Evolutionary conservation across 2,888 invertebrate genomes (phyloP), one percentile per base, ranked within the genome.

Genomic region (Hesperia comma): DNA sequence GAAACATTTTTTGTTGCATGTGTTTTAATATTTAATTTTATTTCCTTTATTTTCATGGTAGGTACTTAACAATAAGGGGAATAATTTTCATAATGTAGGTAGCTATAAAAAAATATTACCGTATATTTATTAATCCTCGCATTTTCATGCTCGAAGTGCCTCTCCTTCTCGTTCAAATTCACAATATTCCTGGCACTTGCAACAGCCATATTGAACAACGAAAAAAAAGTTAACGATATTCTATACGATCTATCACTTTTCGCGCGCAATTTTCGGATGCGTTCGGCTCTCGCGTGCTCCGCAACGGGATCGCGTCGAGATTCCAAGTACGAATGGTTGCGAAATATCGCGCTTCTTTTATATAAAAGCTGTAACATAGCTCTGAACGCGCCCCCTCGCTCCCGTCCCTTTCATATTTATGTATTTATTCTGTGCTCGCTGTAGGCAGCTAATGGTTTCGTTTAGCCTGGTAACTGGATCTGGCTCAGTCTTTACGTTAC

Each of bases 251-350:
- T 83, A 85, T 87, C 85, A 89, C 85, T 85, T 82, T 85, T 80
- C 83, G 79, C 87, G 88, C 86, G 84, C 60, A 79, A 82, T 79
- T n/a, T 75, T 73, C 70, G 77, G 76, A 78, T 57, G 64, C 64
- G 64, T 77, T 75, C 73, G 84, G 84, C 85, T 87, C 87, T 86
- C 86, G 82, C 82, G 85, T 85, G 86, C 81, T 82, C 85, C 80
- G 77, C 79, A 76, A 70, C 84, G 77, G 87, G 85, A 85, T 81
- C 87, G 87, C 89, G 82, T 61, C 85, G 86, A 91, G 91, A 90
- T 84, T 90, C 87, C 82, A 88, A 88, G 81, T 84, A 84, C 79
- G 85, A 90, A 89, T 91, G 91, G 78, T 90, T 88, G 85, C 83
- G 84, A 89, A 88, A 90, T 82, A 77, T 79, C 80, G 78, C 85